These are phyloP conservation scores for Amphipoea oculea DNA, from an alignment of 2,888 invertebrate species.

Conservation along the genomic window DNA sequence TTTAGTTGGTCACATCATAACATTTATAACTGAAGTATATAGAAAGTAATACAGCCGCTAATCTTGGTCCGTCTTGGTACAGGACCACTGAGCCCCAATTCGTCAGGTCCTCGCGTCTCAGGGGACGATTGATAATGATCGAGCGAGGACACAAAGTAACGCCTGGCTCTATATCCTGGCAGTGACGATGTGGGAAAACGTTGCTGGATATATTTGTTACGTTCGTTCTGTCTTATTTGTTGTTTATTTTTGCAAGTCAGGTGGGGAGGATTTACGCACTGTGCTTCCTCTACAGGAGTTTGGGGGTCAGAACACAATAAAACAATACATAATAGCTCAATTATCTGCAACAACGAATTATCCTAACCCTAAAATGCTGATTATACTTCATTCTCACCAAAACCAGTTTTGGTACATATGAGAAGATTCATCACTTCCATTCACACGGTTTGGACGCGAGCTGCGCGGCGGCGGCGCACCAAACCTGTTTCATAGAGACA, in stretches of 20 bases:
- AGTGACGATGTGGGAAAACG: constrained; percentile 47
- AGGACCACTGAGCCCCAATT: constrained; percentile 62
- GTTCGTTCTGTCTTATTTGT: constrained; percentile 16
- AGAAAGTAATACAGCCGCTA: constrained; percentile 33
- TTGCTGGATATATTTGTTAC: constrained; percentile 35
- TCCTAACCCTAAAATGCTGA: constrained; percentile 68
- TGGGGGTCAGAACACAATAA: constrained; percentile 5
- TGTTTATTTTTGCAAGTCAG: constrained; percentile 7
- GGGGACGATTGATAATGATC: constrained; percentile 71
- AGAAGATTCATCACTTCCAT: constrained; percentile 83
- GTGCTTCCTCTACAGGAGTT: neutral
- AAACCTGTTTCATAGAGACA: constrained; percentile 86
- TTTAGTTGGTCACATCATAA: constrained; percentile 4
- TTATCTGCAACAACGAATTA: constrained; percentile 58
- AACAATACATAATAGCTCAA: constrained; percentile 46
- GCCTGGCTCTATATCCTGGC: constrained; percentile 50
- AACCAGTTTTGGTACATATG: constrained; percentile 82
- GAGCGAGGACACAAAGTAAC: constrained; percentile 60
- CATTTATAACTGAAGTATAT: constrained; percentile 9
- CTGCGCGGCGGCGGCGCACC: constrained; percentile 60
- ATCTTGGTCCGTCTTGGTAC: constrained; percentile 55
- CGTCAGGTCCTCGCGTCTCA: constrained; percentile 63
- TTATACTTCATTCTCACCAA: constrained; percentile 73
- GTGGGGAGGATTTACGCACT: neutral
- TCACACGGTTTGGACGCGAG: constrained; percentile 81